These are phyloP conservation scores for Crematogaster levior DNA, from an alignment of 2,888 invertebrate genomes.

Conservation along the genomic window DNA sequence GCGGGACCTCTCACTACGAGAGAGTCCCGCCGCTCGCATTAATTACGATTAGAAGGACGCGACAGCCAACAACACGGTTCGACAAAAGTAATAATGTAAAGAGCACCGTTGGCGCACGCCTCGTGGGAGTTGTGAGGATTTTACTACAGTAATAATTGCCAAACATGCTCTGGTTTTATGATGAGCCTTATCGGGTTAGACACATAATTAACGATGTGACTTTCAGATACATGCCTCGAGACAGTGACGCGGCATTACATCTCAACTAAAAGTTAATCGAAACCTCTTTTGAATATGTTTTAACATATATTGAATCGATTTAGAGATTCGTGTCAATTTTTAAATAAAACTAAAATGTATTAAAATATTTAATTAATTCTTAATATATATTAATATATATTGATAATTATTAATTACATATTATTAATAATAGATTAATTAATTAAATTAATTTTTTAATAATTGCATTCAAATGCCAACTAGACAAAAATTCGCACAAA, in stretches of 20 bases:
- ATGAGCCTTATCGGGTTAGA: not conserved
- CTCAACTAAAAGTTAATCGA: conserved; percentile 6
- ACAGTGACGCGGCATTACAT: not conserved
- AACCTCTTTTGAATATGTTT: not conserved
- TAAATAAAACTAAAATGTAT: no score
- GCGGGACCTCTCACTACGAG: conserved; percentile 13
- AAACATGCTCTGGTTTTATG: not conserved
- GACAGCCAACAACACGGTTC: conserved; percentile 58
- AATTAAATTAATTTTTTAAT: no score
- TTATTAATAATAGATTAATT: no score
- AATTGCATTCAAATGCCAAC: no score
- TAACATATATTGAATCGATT: no score
- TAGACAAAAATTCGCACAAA: no score
- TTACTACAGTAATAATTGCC: conserved; percentile 26
- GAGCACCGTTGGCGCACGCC: conserved; percentile 21
- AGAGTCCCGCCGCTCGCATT: conserved; percentile 52
- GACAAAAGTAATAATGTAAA: conserved; percentile 62
- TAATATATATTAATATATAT: no score
- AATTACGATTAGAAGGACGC: conserved; percentile 66
- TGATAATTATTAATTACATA: no score
- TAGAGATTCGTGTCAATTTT: no score
- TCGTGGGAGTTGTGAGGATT: conserved; percentile 1
- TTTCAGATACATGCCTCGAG: not conserved
- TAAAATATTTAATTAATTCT: no score
- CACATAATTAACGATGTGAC: conserved; percentile 25